phyloP scores from a whole-genome alignment of 1,140 invertebrate genomes.

The Hypothenemus hampei region DNA sequence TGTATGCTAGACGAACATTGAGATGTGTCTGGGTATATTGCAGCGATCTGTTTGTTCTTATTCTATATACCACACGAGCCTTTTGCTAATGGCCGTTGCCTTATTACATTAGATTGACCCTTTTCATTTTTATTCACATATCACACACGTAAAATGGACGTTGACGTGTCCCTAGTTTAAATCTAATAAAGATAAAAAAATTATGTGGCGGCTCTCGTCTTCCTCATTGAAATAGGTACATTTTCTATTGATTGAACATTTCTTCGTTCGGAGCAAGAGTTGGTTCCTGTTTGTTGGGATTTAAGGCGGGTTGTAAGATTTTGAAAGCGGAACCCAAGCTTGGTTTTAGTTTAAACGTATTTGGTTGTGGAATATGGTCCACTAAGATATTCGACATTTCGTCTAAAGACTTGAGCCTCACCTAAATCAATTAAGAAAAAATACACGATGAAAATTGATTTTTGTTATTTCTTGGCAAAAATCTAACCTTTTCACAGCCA shows the following conservation, averaged over 20 bases:
- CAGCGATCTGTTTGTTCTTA: no score
- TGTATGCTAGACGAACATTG: no score
- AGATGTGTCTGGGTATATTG: no score
- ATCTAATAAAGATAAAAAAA: no score
- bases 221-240: neutral
- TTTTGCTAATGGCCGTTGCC: no score
- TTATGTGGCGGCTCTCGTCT: neutral
- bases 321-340: slow-evolving; percentile 79
- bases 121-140: neutral
- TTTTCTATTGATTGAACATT: no score
- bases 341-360: slow-evolving; percentile 69
- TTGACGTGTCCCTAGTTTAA: no score
- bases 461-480: neutral
- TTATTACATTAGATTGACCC: no score
- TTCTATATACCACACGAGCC: no score
- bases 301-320: slow-evolving; percentile 61
- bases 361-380: slow-evolving; percentile 36
- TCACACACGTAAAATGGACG: neutral
- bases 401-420: slow-evolving; percentile 29
- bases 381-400: slow-evolving; percentile 57
- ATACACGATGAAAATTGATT: neutral
- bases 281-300: slow-evolving; percentile 43
- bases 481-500: slow-evolving; percentile 73
- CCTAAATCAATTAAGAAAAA: slow-evolving; percentile 5
- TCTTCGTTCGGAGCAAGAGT: no score